phyloP scores from a whole-genome alignment of 2,113 vertebrate species.

The Garra rufa region DNA sequence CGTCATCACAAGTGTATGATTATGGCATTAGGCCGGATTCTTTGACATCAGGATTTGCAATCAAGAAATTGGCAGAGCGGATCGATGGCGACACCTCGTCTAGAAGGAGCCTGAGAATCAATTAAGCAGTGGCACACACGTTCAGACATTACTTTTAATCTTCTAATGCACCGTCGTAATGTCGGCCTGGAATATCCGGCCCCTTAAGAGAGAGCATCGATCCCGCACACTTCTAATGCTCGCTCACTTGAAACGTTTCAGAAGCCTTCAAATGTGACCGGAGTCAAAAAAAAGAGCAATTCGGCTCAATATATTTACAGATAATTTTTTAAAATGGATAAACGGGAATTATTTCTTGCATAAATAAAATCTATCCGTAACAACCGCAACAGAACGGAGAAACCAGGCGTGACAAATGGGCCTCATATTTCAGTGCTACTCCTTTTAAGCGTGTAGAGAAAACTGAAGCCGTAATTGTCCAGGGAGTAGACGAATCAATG shows the following conservation, averaged over 20 bases:
- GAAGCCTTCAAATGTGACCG: slow-evolving; percentile 54
- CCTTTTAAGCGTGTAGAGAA: slow-evolving; percentile 33
- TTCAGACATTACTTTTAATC: slow-evolving; percentile 80
- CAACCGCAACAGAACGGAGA: slow-evolving; percentile 6
- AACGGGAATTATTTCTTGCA: slow-evolving; percentile 8
- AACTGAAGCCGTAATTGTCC: slow-evolving; percentile 45
- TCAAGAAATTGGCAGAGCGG: slow-evolving; percentile 76
- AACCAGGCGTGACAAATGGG: slow-evolving; percentile 18
- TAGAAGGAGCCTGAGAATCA: slow-evolving; percentile 70
- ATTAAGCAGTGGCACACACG: slow-evolving; percentile 71
- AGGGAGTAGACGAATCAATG: slow-evolving; percentile 44
- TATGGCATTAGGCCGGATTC: slow-evolving; percentile 78
- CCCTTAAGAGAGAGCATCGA: slow-evolving; percentile 71
- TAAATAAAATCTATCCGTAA: slow-evolving; percentile 22
- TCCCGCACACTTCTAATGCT: slow-evolving; percentile 63
- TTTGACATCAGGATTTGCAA: slow-evolving; percentile 76
- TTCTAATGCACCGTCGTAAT: slow-evolving; percentile 76
- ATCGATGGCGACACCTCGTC: slow-evolving; percentile 74
- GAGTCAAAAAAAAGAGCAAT: slow-evolving; percentile 56
- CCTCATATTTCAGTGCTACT: slow-evolving; percentile 36
- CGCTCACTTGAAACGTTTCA: slow-evolving; percentile 59
- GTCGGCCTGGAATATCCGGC: slow-evolving; percentile 62
- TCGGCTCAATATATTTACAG: background rate
- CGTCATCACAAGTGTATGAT: slow-evolving; percentile 78
- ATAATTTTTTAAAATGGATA: slow-evolving; percentile 4